These are phyloP conservation scores for Pangasius macronema DNA, from an alignment of 2,797 vertebrate genomes.

Conservation along the genomic window DNA sequence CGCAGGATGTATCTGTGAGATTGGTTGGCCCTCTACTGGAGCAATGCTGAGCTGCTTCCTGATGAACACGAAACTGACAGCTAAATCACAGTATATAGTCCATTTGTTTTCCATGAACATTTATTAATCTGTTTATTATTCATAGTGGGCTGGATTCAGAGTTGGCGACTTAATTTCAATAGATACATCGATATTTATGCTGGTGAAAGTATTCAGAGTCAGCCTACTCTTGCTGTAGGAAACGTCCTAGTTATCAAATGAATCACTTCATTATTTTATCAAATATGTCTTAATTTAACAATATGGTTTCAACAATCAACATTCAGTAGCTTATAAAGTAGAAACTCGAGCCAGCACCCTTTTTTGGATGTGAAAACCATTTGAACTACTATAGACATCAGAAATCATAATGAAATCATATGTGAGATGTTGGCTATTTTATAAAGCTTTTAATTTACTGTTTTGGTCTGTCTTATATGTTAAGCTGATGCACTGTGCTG, in stretches of 20 bases:
- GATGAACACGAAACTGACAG: not conserved
- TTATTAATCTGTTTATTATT: not conserved
- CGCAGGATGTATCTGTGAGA: slow-evolving; percentile 1
- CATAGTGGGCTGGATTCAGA: not conserved
- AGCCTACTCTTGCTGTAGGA: not conserved
- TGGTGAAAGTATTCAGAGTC: not conserved
- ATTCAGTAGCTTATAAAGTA: too few relatives aligned
- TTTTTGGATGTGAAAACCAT: not conserved
- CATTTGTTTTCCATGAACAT: not conserved
- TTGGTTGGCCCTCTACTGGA: slow-evolving; percentile 38
- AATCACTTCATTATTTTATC: not conserved
- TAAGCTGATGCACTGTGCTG: not conserved
- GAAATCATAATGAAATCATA: not conserved
- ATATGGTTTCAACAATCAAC: not conserved
- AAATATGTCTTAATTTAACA: not conserved
- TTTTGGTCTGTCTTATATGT: not conserved
- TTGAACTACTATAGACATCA: not conserved
- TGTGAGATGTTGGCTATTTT: not conserved
- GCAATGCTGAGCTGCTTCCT: not conserved
- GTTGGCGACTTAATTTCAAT: too few relatives aligned
- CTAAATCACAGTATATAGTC: too few relatives aligned
- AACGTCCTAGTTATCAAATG: not conserved
- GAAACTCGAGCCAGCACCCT: not conserved
- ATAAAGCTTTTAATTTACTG: not conserved
- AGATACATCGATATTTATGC: not conserved